Evolutionary conservation across 2,113 vertebrate genomes (phyloP), one percentile per base, ranked within the genome.

Genomic region (Misgurnus anguillicaudatus): DNA sequence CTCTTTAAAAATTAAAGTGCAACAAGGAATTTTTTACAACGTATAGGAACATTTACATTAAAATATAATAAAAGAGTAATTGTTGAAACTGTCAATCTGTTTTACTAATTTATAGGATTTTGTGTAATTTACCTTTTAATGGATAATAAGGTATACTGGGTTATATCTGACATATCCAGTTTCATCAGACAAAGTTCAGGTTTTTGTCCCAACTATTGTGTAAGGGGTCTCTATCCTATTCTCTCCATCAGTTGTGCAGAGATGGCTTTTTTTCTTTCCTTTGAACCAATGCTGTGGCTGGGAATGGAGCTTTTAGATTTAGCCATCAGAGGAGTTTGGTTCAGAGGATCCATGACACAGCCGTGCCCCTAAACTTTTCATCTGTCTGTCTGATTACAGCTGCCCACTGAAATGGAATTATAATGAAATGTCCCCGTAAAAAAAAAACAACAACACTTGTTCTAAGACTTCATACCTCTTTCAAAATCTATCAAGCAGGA

Each of bases 311-410:
- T 31, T 11, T 60, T 38, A 58, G 55, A 74, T 79, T 55, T 78
- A 88, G 84, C 88, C 88, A 88, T 90, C 90, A 92, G 86, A 89
- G 79, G 88, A 86, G 87, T 83, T 86, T 80, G 88, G 89, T 86
- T 87, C 81, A 83, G 87, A 90, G 83, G 77, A 85, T 64, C 82
- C 57, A 76, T 89, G 88, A 90, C 89, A 89, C 84, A 80, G 85
- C 80, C 79, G 85, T 77, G 79, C 57, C 87, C 84, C 87, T 82
- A 84, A 88, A 75, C 88, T 88, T 89, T 91, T 91, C 87, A 89
- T 92, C 89, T 89, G 87, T 91, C 88, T 87, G 80, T 88, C 84
- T 86, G 91, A 92, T 92, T 90, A 90, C 85, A 90, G 87, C 87
- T 83, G 85, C 77, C 84, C 82, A 88, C 84, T 88, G 88, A 90